Base-by-base conservation (phyloP, 2,797 vertebrate species). In the Micrastur ruficollis region DNA sequence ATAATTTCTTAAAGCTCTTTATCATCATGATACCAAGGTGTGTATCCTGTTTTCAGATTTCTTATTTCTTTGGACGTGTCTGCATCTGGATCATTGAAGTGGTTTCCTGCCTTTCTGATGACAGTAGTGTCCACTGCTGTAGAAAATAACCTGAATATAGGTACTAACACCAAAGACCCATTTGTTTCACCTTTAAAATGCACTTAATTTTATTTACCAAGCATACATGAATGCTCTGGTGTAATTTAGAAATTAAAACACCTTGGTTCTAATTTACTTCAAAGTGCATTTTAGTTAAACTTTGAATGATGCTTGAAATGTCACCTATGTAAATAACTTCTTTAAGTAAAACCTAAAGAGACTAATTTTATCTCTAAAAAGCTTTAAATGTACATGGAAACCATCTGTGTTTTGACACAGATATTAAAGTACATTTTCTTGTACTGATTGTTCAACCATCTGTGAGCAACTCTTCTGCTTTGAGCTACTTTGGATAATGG, bases 381-480 rank as follows among this genome's bases (percentile, higher is more conserved):
- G 1, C 32, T 72, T 66, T 72, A 93, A 68, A n/a, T 66, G 26
- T 87, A 75, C 53, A 68, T 58, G 46, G 62, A 92, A 92, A 68
- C 34, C 44, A 75, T 70, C 49, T 89, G 80, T 81, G 58, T 90
- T 93, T 94, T 65, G 55, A 89, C 83, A 89, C 47, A 72, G n/a
- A 38, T n/a, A 91, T 61, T 67, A 55, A 92, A 94, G 91, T 87
- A 91, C 58, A 38, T 92, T 92, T 95, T 82, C 81, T 86, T 82
- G 74, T 95, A 75, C 29, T 75, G 21, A 52, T 65, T 92, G 46
- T 72, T 95, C 47, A 71, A 4, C 92, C 52, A 46, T 82, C 50
- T 81, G 38, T 11, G 18, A 92, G 31, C 34, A 90, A 52, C 84
- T 83, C 44, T 68, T 53, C 34, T 79, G n/a, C 16, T 93, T 85